Evolutionary conservation across 1,140 invertebrate species (phyloP).

Genomic region (Scaptomyza hsui): DNA sequence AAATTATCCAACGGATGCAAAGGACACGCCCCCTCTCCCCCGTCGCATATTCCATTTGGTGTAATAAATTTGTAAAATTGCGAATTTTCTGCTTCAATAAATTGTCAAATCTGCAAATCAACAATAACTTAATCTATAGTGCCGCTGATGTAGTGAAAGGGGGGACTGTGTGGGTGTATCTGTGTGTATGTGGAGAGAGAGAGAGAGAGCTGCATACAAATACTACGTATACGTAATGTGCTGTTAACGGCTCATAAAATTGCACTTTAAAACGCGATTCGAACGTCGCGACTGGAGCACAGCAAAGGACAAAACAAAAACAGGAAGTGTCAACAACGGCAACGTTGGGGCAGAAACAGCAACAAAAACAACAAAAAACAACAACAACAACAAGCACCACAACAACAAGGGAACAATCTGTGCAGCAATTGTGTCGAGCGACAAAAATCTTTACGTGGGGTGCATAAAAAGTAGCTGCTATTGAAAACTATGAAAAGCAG

Average conservation of each 20-base stretch:
- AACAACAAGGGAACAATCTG: slow-evolving; percentile 15
- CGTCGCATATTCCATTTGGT: not conserved
- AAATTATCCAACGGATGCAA: slow-evolving; percentile 24
- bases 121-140: slow-evolving; percentile 58
- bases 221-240: slow-evolving; percentile 57
- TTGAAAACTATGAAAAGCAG: not conserved
- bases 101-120: slow-evolving; percentile 71
- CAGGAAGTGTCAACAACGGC: slow-evolving; percentile 61
- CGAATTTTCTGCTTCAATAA: slow-evolving; percentile 64
- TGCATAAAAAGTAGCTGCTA: not conserved
- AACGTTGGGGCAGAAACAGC: slow-evolving; percentile 22
- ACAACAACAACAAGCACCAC: slow-evolving; percentile 11
- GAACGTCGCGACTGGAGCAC: slow-evolving; percentile 33
- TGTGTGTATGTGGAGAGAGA: slow-evolving; percentile 9
- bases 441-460: slow-evolving; percentile 18
- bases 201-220: slow-evolving; percentile 19
- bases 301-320: slow-evolving; percentile 51
- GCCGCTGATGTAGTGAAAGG: slow-evolving; percentile 7
- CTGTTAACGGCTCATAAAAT: slow-evolving; percentile 71
- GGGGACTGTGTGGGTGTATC: not conserved
- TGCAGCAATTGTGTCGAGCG: slow-evolving; percentile 6
- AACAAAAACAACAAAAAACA: slow-evolving; percentile 29
- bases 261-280: slow-evolving; percentile 68
- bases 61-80: slow-evolving; percentile 71
- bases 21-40: not conserved